Evolutionary conservation across 2,888 invertebrate genomes (phyloP).

Genomic region (Julus scanicus): DNA sequence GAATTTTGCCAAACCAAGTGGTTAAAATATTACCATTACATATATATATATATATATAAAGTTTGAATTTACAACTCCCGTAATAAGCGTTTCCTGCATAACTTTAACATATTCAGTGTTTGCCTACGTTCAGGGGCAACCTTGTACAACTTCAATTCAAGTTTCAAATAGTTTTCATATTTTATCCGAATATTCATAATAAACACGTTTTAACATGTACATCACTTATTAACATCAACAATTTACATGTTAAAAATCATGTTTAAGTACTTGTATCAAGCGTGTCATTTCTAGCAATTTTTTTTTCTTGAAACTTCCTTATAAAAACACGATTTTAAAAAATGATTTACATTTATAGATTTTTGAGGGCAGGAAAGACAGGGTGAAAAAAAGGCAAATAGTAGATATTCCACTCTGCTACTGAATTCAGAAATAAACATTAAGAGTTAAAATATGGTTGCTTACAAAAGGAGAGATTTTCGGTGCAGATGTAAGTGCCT

Average conservation of each 20-base stretch:
- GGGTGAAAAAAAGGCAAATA: not conserved
- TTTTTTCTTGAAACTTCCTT: not conserved
- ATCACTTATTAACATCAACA: not conserved
- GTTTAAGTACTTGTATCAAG: not conserved
- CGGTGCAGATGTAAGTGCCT: slow-evolving; percentile 17
- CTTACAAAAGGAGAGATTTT: slow-evolving; percentile 27
- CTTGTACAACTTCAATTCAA: no score
- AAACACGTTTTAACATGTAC: not conserved
- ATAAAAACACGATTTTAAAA: not conserved
- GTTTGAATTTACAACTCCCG: no score
- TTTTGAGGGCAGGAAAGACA: not conserved
- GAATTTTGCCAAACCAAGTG: no score
- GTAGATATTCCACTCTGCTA: not conserved
- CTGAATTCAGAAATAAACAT: slow-evolving; percentile 23
- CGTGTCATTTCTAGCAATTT: not conserved
- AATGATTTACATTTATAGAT: slow-evolving; percentile 11
- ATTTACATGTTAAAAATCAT: not conserved
- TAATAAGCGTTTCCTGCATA: not conserved
- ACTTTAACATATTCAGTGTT: not conserved
- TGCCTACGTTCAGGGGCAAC: not conserved
- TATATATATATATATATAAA: no score
- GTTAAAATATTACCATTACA: no score
- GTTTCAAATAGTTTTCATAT: no score
- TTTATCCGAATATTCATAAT: no score
- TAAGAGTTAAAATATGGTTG: slow-evolving; percentile 49